Percentiles rank a stretch among this genome's conserved stretches.
phyloP scores from a whole-genome alignment of 2,888 invertebrate genomes.

The Pristionchus japonicus region DNA sequence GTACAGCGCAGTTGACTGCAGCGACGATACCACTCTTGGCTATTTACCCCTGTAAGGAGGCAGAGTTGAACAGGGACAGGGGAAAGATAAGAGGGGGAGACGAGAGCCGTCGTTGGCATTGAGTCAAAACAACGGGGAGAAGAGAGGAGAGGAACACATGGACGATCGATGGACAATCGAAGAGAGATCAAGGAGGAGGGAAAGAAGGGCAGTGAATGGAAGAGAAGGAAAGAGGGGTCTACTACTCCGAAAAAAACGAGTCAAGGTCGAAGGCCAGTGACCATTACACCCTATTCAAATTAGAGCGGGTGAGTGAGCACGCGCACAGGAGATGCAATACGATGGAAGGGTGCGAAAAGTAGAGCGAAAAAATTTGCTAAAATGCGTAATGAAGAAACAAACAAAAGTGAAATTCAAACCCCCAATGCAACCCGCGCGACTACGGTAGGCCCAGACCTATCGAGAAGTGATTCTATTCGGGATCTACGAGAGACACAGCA shows the following conservation, averaged over 20 bases:
- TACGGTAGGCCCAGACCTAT: background rate
- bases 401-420: background rate
- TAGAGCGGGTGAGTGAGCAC: background rate
- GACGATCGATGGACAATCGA: background rate
- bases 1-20: slow-evolving; percentile 34
- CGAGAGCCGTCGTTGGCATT: background rate
- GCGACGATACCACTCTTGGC: slow-evolving; percentile 45
- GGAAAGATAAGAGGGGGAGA: background rate
- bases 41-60: slow-evolving; percentile 45
- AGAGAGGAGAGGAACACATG: slow-evolving; percentile 7
- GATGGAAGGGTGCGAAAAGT: background rate
- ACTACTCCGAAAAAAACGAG: background rate
- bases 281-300: slow-evolving; percentile 17
- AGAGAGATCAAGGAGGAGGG: background rate
- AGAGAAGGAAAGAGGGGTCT: background rate
- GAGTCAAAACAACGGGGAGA: slow-evolving; percentile 31
- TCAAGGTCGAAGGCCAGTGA: slow-evolving; percentile 8
- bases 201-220: background rate
- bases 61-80: background rate
- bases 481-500: no score
- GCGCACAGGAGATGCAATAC: background rate
- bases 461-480: slow-evolving; percentile 2
- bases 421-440: background rate
- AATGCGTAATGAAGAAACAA: background rate
- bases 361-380: background rate